Evolutionary conservation across 2,113 vertebrate species (phyloP), one percentile per base, ranked within the genome.

Genomic region (Tychaedon coryphoeus): DNA sequence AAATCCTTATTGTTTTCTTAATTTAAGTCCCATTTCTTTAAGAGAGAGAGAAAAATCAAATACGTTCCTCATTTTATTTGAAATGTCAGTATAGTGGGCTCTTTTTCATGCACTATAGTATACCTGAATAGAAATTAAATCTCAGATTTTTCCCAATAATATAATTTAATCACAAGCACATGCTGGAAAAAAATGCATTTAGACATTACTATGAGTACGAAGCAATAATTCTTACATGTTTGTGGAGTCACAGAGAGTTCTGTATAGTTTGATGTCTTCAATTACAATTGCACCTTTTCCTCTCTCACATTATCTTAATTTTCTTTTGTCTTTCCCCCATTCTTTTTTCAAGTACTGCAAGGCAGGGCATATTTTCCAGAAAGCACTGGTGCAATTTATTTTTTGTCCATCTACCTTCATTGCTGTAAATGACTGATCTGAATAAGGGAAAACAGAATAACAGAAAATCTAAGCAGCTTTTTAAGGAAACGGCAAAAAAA

Each of bases 341-440:
- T 91, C 64, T 94, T 95, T 96, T 96, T 91, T 82, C 65, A 93
- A 91, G 67, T 61, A 65, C 28, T 66, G 42, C 94, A 97, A 86
- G 82, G 81, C 54, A 67, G 48, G 62, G 77, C 80, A 50, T 15
- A 62, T 26, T 86, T 93, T 54, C 67, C 65, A 93, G 53, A 75
- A 92, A 88, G 47, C 9, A 93, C 29, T 72, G 51, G 70, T 93
- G 51, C 1, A 4, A 70, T 90, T 85, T 90, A 61, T 48, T 87
- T 70, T 92, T 57, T 60, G 12, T 70, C 60, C 3, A 2, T 90
- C 36, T 94, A 70, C 82, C 57, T 93, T 85, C 56, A 12, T 81
- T 88, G 78, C n/a, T 93, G 57, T 94, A 97, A 89, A 74, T 92
- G n/a, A 75, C 75, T 73, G 81, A 85, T 92, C 38, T 82, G 58